Percentiles rank a stretch among this genome's conserved stretches.
phyloP scores from a whole-genome alignment of 1,140 invertebrate genomes.

The Psilanteris sp. region DNA sequence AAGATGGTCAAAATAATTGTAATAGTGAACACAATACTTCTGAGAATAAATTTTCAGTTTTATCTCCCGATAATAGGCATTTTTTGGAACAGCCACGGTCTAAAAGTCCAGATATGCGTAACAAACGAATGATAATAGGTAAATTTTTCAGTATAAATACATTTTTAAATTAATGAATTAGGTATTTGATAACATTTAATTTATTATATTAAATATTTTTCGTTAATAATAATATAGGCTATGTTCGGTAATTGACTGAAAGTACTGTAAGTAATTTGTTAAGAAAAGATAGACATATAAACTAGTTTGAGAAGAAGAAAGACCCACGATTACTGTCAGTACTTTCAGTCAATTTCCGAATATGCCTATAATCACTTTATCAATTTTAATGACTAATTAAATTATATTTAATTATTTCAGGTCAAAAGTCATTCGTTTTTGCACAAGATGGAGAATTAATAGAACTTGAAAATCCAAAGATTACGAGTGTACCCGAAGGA shows the following conservation, averaged over 20 bases:
- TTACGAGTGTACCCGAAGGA: not conserved
- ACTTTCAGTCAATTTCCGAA: no score
- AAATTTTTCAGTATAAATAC: no score
- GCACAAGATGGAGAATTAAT: slow-evolving; percentile 80
- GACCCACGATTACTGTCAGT: no score
- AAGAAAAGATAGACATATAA: no score
- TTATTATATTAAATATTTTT: no score
- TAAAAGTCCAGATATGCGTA: slow-evolving; percentile 78
- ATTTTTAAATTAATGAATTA: no score
- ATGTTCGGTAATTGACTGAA: no score
- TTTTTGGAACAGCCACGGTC: slow-evolving; percentile 80
- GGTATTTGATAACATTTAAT: no score
- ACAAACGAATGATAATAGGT: slow-evolving; percentile 79
- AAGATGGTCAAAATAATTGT: slow-evolving; percentile 58
- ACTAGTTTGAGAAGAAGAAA: no score
- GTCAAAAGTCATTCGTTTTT: slow-evolving; percentile 81
- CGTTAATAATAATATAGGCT: no score
- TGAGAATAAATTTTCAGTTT: slow-evolving; percentile 73
- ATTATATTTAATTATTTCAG: slow-evolving; percentile 63
- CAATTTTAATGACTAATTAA: not conserved
- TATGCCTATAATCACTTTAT: no score
- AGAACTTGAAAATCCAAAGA: slow-evolving; percentile 72
- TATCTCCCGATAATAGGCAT: slow-evolving; percentile 81
- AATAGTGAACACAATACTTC: slow-evolving; percentile 54
- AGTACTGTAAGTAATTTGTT: no score